Percentiles rank a stretch among this genome's conserved stretches.
Evolutionary conservation across 2,888 invertebrate genomes (phyloP).

Genomic region (Merodon equestris): DNA sequence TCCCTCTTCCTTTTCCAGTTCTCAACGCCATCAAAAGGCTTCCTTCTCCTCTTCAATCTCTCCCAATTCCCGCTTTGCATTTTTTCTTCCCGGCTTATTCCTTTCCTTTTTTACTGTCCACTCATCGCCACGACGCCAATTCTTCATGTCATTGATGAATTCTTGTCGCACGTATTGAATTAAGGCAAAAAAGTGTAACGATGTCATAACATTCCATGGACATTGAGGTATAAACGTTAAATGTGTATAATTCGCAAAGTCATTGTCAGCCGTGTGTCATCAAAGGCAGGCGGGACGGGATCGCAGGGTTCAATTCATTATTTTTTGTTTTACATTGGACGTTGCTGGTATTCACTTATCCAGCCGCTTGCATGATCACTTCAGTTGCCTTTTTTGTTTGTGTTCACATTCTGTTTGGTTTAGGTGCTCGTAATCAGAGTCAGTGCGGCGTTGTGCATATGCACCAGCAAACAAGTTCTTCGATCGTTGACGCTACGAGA

Average conservation of each 20-base stretch:
- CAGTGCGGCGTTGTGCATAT: conserved; percentile 54
- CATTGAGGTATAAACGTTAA: conserved; percentile 67
- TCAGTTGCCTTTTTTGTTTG: conserved; percentile 20
- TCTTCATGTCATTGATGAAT: conserved; percentile 68
- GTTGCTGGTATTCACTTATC: conserved; percentile 8
- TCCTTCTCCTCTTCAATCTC: conserved; percentile 14
- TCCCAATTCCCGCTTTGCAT: no score
- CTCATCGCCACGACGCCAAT: conserved; percentile 40
- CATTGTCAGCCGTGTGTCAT: conserved; percentile 59
- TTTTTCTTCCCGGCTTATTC: conserved; percentile 45
- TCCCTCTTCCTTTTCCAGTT: conserved; percentile 24
- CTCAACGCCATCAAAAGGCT: conserved; percentile 47
- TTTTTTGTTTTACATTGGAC: conserved; percentile 1
- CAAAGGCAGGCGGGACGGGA: conserved; percentile 5
- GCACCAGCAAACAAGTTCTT: conserved; percentile 64
- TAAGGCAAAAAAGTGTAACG: conserved; percentile 58
- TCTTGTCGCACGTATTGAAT: conserved; percentile 68
- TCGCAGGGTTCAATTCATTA: not conserved
- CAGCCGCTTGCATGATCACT: not conserved
- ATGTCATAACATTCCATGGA: conserved; percentile 68
- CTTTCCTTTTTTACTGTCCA: conserved; percentile 8
- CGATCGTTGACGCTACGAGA: conserved; percentile 56
- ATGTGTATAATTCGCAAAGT: conserved; percentile 56
- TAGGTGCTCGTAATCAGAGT: conserved; percentile 7
- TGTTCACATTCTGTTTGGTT: not conserved